Evolutionary conservation across 2,888 invertebrate species (phyloP).

Genomic region (Ichneumon xanthorius): DNA sequence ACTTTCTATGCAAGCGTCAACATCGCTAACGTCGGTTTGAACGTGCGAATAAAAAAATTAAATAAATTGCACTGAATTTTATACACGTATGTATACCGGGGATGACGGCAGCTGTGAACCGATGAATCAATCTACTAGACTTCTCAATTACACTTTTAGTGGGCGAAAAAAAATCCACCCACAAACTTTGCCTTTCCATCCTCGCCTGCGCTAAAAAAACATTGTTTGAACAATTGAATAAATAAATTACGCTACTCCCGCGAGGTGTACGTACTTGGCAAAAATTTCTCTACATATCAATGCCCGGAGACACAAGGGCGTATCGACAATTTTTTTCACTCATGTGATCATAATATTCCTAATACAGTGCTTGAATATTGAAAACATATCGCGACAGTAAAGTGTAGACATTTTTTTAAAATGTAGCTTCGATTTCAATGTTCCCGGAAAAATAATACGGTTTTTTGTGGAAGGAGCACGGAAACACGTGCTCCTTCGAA

Average conservation of each 20-base stretch:
- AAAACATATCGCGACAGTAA: background rate
- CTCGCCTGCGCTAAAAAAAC: background rate
- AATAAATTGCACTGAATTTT: constrained; percentile 11
- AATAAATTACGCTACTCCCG: background rate
- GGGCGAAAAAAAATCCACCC: background rate
- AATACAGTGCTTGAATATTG: background rate
- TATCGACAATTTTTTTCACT: background rate
- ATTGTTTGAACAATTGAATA: background rate
- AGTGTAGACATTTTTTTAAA: background rate
- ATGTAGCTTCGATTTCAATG: background rate
- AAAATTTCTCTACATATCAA: background rate
- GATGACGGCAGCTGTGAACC: constrained; percentile 6
- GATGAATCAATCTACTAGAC: background rate
- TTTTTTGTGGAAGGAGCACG: background rate
- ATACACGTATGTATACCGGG: background rate
- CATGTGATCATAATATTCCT: background rate
- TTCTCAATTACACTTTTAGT: background rate
- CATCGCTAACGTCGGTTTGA: constrained; percentile 14
- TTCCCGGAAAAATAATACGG: background rate
- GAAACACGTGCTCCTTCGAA: background rate
- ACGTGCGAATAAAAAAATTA: constrained; percentile 16
- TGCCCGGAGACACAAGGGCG: background rate
- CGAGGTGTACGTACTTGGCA: background rate
- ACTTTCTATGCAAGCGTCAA: constrained; percentile 30
- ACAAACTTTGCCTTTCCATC: background rate